Evolutionary conservation across 2,113 vertebrate genomes (phyloP), one percentile per base, ranked within the genome.

Genomic region (Tyto alba): DNA sequence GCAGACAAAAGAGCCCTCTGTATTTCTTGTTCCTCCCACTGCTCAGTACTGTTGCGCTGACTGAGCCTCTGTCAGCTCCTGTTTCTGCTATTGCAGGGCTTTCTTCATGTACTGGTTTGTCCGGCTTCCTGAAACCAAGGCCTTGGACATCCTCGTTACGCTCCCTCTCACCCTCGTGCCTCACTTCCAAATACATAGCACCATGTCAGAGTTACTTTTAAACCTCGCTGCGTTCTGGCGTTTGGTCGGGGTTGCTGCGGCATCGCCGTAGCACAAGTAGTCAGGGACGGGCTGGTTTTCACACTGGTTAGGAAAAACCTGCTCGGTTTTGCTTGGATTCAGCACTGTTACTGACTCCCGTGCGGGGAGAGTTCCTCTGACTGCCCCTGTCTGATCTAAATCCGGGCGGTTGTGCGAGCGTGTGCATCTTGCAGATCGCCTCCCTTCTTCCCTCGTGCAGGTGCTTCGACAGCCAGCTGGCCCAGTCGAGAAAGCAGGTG

Each of bases 401-500:
- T 9, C 88, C 77, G 10, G 3, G 30, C 32, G 0, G n/a, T 29
- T 32, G 18, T 4, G 18, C 12, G 71, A 27, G 12, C 9, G 10
- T 16, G 7, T 59, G 41, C 36, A 1, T 43, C 19, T 68, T 25
- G 17, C 27, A 23, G 43, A 85, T 16, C 10, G 0, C 56, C 69
- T 64, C 41, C 67, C 53, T 52, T 85, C 55, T 64, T 84, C 85
- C 81, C 59, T 85, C 15, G 29, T 8, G 50, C 95, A 98, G 98
- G 16, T 98, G 97, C 91, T 97, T 98, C 0, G 98, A 98, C 86
- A 97, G 63, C 20, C 98, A 98, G 66, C 97, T 98, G 76, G 98
- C 98, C 85, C 98, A 98, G 40, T 94, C 98, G 17, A 99, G 99
- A 88, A 99, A 99, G 94, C 99, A 99, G 93, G 99, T 99, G 97